These are phyloP conservation scores for Microdon myrmicae DNA, from an alignment of 2,888 invertebrate species.

Conservation along the genomic window DNA sequence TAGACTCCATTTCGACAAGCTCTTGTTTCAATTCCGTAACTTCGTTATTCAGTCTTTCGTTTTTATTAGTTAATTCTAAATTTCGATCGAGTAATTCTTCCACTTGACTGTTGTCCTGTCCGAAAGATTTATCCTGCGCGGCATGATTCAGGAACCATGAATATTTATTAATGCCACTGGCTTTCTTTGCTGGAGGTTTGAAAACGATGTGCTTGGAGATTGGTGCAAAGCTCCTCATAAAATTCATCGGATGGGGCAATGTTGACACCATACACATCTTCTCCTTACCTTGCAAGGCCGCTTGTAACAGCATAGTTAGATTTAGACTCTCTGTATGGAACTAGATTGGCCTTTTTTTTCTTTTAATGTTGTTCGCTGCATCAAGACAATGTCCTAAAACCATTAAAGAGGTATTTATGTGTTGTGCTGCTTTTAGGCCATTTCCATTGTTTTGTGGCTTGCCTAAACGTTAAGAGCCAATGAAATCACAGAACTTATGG, in stretches of 20 bases:
- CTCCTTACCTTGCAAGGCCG: slow-evolving; percentile 75
- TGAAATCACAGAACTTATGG: slow-evolving; percentile 89
- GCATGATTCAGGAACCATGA: slow-evolving; percentile 48
- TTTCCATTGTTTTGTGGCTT: slow-evolving; percentile 79
- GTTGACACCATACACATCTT: slow-evolving; percentile 80
- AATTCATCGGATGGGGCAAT: slow-evolving; percentile 79
- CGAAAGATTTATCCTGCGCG: too few species aligned
- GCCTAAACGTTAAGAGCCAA: slow-evolving; percentile 84
- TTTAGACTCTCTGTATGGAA: slow-evolving; percentile 79
- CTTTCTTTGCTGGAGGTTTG: slow-evolving; percentile 54
- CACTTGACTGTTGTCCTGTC: slow-evolving; percentile 29
- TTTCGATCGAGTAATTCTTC: slow-evolving; percentile 55
- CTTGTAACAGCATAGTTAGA: slow-evolving; percentile 85
- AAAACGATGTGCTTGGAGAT: slow-evolving; percentile 73
- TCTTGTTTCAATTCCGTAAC: slow-evolving; percentile 36
- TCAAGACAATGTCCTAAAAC: slow-evolving; percentile 85
- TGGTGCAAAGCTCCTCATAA: slow-evolving; percentile 84
- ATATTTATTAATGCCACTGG: slow-evolving; percentile 3
- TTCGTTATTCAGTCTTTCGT: slow-evolving; percentile 35
- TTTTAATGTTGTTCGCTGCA: slow-evolving; percentile 66
- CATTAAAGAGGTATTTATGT: slow-evolving; percentile 88
- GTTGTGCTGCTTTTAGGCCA: slow-evolving; percentile 82
- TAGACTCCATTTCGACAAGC: slow-evolving; percentile 55
- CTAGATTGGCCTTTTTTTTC: slow-evolving; percentile 54
- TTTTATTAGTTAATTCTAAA: slow-evolving; percentile 43